Evolutionary conservation across 2,797 vertebrate genomes (phyloP).

Genomic region (Rhynchonycteris naso): DNA sequence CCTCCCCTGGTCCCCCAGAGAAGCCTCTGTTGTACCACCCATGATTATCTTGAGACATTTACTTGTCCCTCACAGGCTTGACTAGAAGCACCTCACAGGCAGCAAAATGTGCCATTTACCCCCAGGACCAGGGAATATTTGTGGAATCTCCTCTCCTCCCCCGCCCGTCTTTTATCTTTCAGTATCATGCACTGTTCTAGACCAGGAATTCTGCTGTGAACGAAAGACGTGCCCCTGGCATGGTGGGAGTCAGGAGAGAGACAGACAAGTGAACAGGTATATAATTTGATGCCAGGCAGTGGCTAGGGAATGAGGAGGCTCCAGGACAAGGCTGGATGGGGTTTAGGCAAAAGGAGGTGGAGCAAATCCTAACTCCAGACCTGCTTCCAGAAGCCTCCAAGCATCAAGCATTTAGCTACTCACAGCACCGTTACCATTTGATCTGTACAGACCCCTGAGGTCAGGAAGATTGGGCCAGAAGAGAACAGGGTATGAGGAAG

Average conservation of each 20-base stretch:
- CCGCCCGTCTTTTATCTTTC: not conserved
- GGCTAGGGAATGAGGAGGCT: not conserved
- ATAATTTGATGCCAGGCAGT: constrained; percentile 61
- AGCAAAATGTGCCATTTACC: not conserved
- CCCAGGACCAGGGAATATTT: not conserved
- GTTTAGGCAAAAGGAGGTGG: not conserved
- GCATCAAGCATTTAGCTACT: not conserved
- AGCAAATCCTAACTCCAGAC: not conserved
- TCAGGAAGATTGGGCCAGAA: not conserved
- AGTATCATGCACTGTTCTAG: not conserved
- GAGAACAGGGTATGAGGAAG: not conserved
- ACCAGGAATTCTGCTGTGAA: not conserved
- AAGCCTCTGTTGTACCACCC: not conserved
- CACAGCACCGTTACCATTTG: not conserved
- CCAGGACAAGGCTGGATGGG: not conserved
- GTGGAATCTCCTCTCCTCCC: not conserved
- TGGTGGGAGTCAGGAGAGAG: not conserved
- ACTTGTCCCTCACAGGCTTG: not conserved
- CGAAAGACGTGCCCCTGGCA: not conserved
- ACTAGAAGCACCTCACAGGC: not conserved
- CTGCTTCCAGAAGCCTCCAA: not conserved
- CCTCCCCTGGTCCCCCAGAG: not conserved
- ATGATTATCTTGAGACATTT: not conserved
- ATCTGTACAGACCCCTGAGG: not conserved
- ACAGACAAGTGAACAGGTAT: constrained; percentile 29